phyloP scores from a whole-genome alignment of 1,140 invertebrate species.

The Lerema accius region DNA sequence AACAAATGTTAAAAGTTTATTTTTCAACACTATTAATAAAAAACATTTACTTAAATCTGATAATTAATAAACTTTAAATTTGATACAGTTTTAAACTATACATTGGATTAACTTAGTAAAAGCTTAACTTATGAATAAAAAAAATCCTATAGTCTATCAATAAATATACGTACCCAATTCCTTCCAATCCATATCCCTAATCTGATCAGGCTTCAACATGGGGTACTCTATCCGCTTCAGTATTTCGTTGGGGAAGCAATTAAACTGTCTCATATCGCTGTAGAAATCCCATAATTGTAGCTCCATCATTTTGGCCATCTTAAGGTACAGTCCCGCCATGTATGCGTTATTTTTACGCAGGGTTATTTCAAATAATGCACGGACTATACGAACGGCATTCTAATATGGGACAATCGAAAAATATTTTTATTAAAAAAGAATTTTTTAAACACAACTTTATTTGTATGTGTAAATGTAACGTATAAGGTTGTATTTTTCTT shows the following conservation, averaged over 20 bases:
- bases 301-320: constrained; percentile 95
- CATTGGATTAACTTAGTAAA: no score
- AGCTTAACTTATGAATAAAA: no score
- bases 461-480: no score
- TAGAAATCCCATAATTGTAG: constrained; percentile 94
- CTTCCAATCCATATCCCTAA: constrained; percentile 93
- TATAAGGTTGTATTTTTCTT: no score
- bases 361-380: constrained; percentile 97
- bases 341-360: constrained; percentile 94
- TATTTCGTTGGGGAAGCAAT: constrained; percentile 89
- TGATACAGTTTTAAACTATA: no score
- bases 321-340: constrained; percentile 91
- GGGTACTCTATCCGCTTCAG: constrained; percentile 92
- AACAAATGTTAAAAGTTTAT: no score
- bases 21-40: no score
- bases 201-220: constrained; percentile 88
- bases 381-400: constrained; percentile 94
- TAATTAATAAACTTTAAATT: no score
- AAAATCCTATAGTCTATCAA: neutral
- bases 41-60: no score
- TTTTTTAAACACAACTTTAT: no score
- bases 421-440: no score
- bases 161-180: constrained; percentile 90
- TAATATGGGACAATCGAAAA: no score
- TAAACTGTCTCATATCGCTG: constrained; percentile 94